Evolutionary conservation across 2,888 invertebrate species (phyloP), one percentile per base, ranked within the genome.

Genomic region (Athalia circularis): DNA sequence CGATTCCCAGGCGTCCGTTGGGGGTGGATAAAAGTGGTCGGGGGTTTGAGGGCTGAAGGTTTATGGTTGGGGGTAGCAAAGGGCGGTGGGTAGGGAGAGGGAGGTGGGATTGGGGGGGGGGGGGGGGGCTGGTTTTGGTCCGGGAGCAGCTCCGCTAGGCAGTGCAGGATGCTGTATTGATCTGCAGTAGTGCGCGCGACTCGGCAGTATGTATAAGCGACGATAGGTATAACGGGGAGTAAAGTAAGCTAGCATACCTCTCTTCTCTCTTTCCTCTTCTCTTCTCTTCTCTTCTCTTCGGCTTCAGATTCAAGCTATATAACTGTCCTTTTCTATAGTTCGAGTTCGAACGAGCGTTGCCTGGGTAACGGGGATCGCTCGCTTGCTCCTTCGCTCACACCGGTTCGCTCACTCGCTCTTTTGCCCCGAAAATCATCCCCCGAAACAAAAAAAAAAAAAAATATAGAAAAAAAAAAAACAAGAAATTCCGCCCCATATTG

Each of bases 151-250:
- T 84, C 86, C 82, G 43, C 70, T 70, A 54, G 45, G 57, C 70
- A 43, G 81, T 80, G 86, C 85, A 84, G 86, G 89, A 90, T 89
- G 90, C 90, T 90, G 89, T 90, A 90, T 90, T 90, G 90, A 90
- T 90, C 90, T 88, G 85, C 81, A 81, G 29, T 82, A 79, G 77
- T 9, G 84, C 81, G 84, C 82, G 54, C 54, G 54, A n/a, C 9
- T n/a, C 70, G 52, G 45, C 13, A n/a, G 13, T 61, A 61, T 61
- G 13, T 6, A 61, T 61, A 61, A 13, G 13, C 13, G 13, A 13
- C 11, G 11, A 61, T 61, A 61, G 11, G 13, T 61, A n/a, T 61
- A 62, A 54, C 54, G 8, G 54, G 9, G 54, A 54, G 54, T 54
- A 54, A 54, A 54, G 54, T 54, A 54, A 54, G 54, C 54, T n/a